Conservation (phyloP, 2,888 invertebrate genomes). For the Folsomia manolachei region DNA sequence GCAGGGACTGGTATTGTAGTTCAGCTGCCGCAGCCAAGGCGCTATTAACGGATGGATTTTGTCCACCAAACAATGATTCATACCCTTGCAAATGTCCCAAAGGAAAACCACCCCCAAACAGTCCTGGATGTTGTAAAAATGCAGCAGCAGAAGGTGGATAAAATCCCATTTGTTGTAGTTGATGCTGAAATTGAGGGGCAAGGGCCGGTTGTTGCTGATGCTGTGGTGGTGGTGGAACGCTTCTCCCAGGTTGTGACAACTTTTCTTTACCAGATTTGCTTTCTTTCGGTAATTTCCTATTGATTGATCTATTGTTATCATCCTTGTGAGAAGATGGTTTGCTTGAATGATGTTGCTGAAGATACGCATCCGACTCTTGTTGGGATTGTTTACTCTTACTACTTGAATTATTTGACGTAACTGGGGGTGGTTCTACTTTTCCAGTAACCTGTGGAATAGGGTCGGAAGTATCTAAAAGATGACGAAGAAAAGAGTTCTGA, state of each 20-base stretch:
- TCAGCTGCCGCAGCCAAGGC: constrained; percentile 31
- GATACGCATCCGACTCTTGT: no score
- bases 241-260: neutral
- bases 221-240: constrained; percentile 7
- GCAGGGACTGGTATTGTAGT: neutral
- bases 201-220: constrained; percentile 12
- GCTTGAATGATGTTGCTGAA: no score
- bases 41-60: constrained; percentile 26
- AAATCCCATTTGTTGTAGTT: neutral
- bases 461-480: constrained; percentile 45
- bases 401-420: constrained; percentile 2
- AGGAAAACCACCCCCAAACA: constrained; percentile 24
- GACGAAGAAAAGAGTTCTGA: constrained; percentile 43
- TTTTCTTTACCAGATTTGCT: neutral
- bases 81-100: constrained; percentile 22
- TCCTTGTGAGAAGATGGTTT: no score
- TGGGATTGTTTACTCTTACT: neutral
- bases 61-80: constrained; percentile 25
- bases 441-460: constrained; percentile 35
- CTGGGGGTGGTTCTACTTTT: neutral
- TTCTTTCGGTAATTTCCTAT: neutral
- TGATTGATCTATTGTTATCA: constrained; percentile 5
- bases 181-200: neutral
- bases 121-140: neutral
- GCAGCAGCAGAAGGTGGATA: neutral